Evolutionary conservation across 2,113 vertebrate genomes (phyloP).

Genomic region (Phalacrocorax carbo): DNA sequence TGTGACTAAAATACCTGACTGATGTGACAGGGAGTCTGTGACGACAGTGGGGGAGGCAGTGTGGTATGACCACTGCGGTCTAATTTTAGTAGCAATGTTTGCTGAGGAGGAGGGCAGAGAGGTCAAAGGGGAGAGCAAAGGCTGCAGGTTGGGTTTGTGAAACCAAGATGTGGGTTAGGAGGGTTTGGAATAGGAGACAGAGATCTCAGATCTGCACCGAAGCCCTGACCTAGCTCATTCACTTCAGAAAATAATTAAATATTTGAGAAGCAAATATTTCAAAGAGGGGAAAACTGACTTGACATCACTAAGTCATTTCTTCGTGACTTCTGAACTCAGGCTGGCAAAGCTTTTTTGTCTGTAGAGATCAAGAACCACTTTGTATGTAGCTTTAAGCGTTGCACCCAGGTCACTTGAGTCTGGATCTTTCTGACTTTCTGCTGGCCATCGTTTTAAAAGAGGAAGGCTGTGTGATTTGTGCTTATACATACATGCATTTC

Average conservation of each 20-base stretch:
- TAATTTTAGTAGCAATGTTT: conserved; percentile 19
- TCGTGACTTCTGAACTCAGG: not conserved
- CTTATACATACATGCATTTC: not conserved
- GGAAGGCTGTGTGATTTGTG: not conserved
- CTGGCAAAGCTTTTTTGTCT: not conserved
- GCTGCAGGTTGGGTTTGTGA: not conserved
- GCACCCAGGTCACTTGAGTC: not conserved
- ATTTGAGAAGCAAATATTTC: not conserved
- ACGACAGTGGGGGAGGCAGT: not conserved
- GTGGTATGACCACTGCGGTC: not conserved
- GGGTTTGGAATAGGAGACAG: not conserved
- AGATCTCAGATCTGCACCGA: not conserved
- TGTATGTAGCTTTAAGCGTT: not conserved
- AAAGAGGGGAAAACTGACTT: not conserved
- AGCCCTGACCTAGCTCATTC: not conserved
- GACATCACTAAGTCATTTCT: not conserved
- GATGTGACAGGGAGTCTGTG: not conserved
- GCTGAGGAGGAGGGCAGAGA: not conserved
- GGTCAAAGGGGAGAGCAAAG: conserved; percentile 2
- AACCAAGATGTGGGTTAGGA: not conserved
- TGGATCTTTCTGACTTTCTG: not conserved
- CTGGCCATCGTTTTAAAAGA: not conserved
- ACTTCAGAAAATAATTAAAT: not conserved
- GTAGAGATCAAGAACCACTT: not conserved
- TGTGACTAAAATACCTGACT: not conserved